Evolutionary conservation across 2,113 vertebrate genomes (phyloP).

Genomic region (Apodemus sylvaticus): DNA sequence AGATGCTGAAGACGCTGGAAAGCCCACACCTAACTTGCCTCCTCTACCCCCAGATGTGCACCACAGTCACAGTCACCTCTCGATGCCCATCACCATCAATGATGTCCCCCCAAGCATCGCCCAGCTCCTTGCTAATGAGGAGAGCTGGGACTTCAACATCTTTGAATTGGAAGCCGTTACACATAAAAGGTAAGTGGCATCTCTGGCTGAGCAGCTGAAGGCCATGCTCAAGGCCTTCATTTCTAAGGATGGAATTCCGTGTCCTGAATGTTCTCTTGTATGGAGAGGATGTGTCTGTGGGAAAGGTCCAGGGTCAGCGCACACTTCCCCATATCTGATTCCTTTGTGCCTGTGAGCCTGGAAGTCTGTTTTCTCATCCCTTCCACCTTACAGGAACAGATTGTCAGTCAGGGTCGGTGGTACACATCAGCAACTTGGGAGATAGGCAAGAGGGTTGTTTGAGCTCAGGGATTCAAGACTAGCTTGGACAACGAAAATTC

Average conservation of each 20-base stretch:
- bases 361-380: not conserved
- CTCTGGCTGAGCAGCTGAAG: not conserved
- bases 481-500: not conserved
- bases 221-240: not conserved
- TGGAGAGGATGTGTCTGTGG: not conserved
- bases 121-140: conserved; percentile 93
- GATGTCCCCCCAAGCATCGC: conserved; percentile 92
- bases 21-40: conserved; percentile 6
- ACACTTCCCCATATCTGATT: not conserved
- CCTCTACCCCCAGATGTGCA: conserved; percentile 85
- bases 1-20: not conserved
- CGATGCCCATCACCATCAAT: conserved; percentile 90
- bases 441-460: not conserved
- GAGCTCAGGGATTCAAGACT: not conserved
- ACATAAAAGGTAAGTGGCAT: conserved; percentile 90
- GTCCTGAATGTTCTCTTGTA: not conserved
- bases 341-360: not conserved
- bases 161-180: conserved; percentile 96
- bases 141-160: conserved; percentile 97
- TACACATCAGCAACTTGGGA: not conserved
- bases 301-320: not conserved
- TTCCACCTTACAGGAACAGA: not conserved
- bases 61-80: conserved; percentile 89
- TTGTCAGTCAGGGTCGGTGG: not conserved
- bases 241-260: not conserved